Base-by-base conservation (phyloP, 2,113 vertebrate species). In the Nothoprocta perdicaria region DNA sequence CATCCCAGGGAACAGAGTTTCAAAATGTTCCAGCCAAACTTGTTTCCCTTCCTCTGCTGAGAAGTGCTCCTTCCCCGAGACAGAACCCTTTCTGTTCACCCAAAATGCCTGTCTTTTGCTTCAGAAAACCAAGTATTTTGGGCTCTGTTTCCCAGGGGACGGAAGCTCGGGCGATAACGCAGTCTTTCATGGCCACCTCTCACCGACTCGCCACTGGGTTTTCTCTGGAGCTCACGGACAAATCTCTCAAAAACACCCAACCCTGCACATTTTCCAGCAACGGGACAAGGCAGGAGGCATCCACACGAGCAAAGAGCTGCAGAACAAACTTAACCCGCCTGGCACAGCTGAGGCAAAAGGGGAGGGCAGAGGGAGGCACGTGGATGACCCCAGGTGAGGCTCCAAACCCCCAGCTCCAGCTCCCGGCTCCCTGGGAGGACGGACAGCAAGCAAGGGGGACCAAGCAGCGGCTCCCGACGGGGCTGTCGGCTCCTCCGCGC, bases 91-190 rank as follows among this genome's bases (percentile, higher is more conserved):
- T 87, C 85, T 77, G 75, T 71, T 71, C 72, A 15, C 9, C 26
- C 14, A 2, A 26, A 84, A 24, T 0, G 5, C 3, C 6, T 7
- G 6, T n/a, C 38, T 2, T 1, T 9, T 14, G 52, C 61, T 19
- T 5, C 77, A 33, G 80, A 62, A 35, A 58, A 68, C 0, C 0
- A 45, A 52, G 10, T 3, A 5, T 38, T 71, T 22, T 10, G 57
- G 77, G 35, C 48, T 92, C 68, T 2, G 1, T 33, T 63, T 86
- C 78, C 46, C 11, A 29, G 57, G 26, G 29, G 57, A 62, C 41
- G 68, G 57, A 67, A 65, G 46, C 46, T 52, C 27, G 11, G 68
- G 68, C 12, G 11, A 29, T 38, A 52, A 52, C 14, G 46, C 13
- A 14, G 43, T 3, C 67, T 15, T 79, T 55, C 12, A 1, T 1